Evolutionary conservation across 2,888 invertebrate genomes (phyloP).

Genomic region (Orthosia cruda): DNA sequence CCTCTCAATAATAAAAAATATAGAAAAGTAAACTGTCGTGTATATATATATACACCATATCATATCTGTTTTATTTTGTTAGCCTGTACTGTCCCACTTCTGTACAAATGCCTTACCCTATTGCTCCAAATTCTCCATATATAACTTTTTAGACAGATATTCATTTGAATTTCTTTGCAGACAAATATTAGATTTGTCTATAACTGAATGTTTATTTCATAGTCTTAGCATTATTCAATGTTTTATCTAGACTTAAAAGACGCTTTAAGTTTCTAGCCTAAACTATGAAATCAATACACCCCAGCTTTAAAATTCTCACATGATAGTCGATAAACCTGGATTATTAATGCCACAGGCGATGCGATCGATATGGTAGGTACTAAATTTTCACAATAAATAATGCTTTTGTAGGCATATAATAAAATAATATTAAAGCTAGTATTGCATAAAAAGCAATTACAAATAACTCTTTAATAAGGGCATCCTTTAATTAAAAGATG

Average conservation of each 20-base stretch:
- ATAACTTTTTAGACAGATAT: too few species aligned
- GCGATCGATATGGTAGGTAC: neutral
- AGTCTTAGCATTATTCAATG: neutral
- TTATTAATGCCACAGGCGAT: constrained; percentile 2
- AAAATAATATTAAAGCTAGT: neutral
- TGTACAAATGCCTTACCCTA: too few species aligned
- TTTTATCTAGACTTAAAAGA: neutral
- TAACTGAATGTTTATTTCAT: too few species aligned
- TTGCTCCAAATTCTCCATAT: too few species aligned
- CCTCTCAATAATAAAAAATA: too few species aligned
- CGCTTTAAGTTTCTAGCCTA: neutral
- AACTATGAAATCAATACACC: constrained; percentile 21
- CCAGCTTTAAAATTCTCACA: neutral
- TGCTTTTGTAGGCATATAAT: neutral
- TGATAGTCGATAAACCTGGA: neutral
- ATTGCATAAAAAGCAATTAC: constrained; percentile 39
- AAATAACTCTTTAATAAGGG: constrained; percentile 45
- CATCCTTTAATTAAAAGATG: constrained; percentile 61
- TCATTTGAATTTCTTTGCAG: too few species aligned
- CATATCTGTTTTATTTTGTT: too few species aligned
- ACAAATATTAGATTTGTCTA: too few species aligned
- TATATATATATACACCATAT: too few species aligned
- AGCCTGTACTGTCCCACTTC: too few species aligned
- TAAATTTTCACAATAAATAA: constrained; percentile 26
- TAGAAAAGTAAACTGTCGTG: too few species aligned